Percentiles rank a stretch among this genome's conserved stretches.
phyloP scores from a whole-genome alignment of 2,888 invertebrate genomes.

The Neocrepidodera transversa region DNA sequence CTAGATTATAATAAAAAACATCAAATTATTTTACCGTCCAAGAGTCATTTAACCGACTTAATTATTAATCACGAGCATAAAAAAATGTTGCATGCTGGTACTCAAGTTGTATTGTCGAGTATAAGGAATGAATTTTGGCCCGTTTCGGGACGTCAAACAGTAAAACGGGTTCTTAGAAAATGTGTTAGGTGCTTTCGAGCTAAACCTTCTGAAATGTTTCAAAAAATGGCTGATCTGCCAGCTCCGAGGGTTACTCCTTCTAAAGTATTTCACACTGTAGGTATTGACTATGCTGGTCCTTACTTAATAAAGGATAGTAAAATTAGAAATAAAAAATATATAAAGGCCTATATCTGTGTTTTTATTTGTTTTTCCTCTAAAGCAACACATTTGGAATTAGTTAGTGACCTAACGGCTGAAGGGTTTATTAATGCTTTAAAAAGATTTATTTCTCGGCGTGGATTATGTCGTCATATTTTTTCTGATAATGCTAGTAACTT shows the following conservation, averaged over 20 bases:
- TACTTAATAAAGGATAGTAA: conserved; percentile 27
- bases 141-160: background rate
- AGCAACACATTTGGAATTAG: conserved; percentile 22
- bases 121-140: conserved; percentile 12
- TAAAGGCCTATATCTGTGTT: conserved; percentile 19
- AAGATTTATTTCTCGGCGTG: background rate
- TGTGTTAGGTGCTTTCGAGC: conserved; percentile 5
- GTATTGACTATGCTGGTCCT: conserved; percentile 31
- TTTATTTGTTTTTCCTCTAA: conserved; percentile 29
- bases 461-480: background rate
- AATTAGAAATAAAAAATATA: conserved; percentile 1
- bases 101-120: background rate
- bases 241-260: conserved; percentile 4
- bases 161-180: conserved; percentile 9
- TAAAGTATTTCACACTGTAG: conserved; percentile 41
- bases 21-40: conserved; percentile 5
- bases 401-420: conserved; percentile 18
- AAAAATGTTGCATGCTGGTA: conserved; percentile 10
- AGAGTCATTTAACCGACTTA: conserved; percentile 5
- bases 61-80: conserved; percentile 8
- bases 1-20: conserved; percentile 9
- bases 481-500: background rate
- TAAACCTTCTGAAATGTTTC: background rate
- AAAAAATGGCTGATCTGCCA: conserved; percentile 17
- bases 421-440: background rate